These are phyloP conservation scores for Sebastes schlegelii DNA, from an alignment of 2,113 vertebrate genomes.

Conservation along the genomic window DNA sequence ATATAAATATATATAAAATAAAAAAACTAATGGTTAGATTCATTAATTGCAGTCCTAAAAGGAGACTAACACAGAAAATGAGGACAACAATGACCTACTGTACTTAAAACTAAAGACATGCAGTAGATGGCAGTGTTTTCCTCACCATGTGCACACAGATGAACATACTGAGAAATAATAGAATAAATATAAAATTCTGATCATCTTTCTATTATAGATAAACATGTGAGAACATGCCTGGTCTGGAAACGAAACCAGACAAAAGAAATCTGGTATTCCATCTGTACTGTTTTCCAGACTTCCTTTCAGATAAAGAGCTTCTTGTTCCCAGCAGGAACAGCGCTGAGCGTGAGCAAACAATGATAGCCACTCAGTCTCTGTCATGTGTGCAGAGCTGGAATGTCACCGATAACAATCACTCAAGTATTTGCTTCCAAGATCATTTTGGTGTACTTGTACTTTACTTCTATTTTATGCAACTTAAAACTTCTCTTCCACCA, in stretches of 20 bases:
- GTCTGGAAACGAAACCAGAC: not conserved
- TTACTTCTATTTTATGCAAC: not conserved
- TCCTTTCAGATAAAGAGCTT: slow-evolving; percentile 32
- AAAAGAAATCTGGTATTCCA: not conserved
- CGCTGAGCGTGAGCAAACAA: slow-evolving; percentile 18
- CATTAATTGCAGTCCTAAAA: not conserved
- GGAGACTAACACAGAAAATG: not conserved
- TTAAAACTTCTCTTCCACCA: not conserved
- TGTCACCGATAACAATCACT: not conserved
- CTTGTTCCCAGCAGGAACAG: slow-evolving; percentile 35
- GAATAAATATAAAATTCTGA: not conserved
- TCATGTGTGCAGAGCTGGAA: slow-evolving; percentile 22
- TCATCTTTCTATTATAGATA: too few relatives aligned
- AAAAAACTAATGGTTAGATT: not conserved
- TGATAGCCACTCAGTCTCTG: not conserved
- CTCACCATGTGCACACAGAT: not conserved
- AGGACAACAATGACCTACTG: too few relatives aligned
- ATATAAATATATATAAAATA: too few relatives aligned
- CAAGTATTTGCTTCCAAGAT: not conserved
- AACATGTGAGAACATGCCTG: not conserved
- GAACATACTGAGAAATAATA: not conserved
- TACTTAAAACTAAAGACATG: too few relatives aligned
- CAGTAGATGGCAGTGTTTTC: slow-evolving; percentile 3
- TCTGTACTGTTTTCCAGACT: not conserved
- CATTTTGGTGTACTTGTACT: too few relatives aligned